Evolutionary conservation across 2,113 vertebrate genomes (phyloP).

Genomic region (Indri indri): DNA sequence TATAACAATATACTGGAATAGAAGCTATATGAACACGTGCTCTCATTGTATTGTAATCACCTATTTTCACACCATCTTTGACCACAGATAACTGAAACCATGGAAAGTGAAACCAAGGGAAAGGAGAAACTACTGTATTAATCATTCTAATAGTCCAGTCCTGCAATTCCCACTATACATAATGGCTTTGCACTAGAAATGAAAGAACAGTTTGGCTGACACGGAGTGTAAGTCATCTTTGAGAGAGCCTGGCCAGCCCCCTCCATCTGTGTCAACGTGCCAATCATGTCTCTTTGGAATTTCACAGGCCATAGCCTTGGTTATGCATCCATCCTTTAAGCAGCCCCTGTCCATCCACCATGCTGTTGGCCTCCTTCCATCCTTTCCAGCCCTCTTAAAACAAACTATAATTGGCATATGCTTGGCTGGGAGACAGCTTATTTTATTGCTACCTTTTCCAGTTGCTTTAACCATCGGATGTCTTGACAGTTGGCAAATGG

Average conservation of each 20-base stretch:
- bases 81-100: not conserved
- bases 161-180: not conserved
- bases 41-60: not conserved
- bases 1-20: not conserved
- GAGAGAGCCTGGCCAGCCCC: not conserved
- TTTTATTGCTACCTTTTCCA: conserved; percentile 59
- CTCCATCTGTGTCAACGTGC: not conserved
- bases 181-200: conserved; percentile 6
- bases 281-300: conserved; percentile 47
- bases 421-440: conserved; percentile 50
- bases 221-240: not conserved
- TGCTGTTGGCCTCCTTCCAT: conserved; percentile 42
- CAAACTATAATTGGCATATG: conserved; percentile 62
- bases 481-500: conserved; percentile 46
- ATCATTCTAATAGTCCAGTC: not conserved
- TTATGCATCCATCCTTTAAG: conserved; percentile 48
- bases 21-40: not conserved
- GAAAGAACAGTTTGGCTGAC: conserved; percentile 50
- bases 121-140: not conserved
- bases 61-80: not conserved
- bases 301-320: conserved; percentile 21
- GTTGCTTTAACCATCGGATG: not conserved
- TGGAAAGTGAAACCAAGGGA: not conserved
- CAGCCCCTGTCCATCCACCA: conserved; percentile 23
- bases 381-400: conserved; percentile 30